Evolutionary conservation across 1,140 invertebrate species (phyloP).

Genomic region (Pseudomyrmex gracilis): DNA sequence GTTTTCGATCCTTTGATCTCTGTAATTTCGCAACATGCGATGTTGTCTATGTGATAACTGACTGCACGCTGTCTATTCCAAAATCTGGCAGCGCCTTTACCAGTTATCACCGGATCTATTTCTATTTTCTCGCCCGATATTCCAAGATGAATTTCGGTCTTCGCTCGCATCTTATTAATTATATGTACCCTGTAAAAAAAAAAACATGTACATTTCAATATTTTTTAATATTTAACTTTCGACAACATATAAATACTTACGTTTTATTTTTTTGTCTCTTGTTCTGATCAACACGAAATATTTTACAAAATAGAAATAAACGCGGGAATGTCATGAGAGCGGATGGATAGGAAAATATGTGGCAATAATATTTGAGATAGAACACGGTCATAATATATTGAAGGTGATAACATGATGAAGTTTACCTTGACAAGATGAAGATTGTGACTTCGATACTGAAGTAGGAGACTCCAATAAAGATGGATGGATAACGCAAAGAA

Average conservation of each 20-base stretch:
- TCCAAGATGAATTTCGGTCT: slow-evolving; percentile 93
- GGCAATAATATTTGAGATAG: too few species aligned
- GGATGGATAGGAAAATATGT: too few species aligned
- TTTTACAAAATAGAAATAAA: not conserved
- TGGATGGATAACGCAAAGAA: too few species aligned
- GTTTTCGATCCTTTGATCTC: slow-evolving; percentile 88
- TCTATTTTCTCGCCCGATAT: slow-evolving; percentile 96
- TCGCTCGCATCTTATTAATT: slow-evolving; percentile 92
- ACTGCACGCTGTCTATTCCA: slow-evolving; percentile 90
- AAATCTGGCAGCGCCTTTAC: slow-evolving; percentile 90
- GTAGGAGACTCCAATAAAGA: too few species aligned
- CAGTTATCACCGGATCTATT: slow-evolving; percentile 92
- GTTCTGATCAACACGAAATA: slow-evolving; percentile 3
- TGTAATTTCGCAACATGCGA: slow-evolving; percentile 94
- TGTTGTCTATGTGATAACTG: slow-evolving; percentile 92
- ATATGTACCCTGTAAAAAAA: slow-evolving; percentile 88
- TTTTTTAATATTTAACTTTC: not conserved
- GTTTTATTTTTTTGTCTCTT: not conserved
- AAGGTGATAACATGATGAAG: too few species aligned
- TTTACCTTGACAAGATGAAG: too few species aligned
- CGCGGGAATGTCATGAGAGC: too few species aligned
- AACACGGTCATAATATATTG: too few species aligned
- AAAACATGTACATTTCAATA: not conserved
- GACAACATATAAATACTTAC: not conserved
- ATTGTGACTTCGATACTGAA: too few species aligned